Percentiles rank a stretch among this genome's conserved stretches.
Evolutionary conservation across 2,888 invertebrate genomes (phyloP).

Genomic region (Drosophila quasianomalipes): DNA sequence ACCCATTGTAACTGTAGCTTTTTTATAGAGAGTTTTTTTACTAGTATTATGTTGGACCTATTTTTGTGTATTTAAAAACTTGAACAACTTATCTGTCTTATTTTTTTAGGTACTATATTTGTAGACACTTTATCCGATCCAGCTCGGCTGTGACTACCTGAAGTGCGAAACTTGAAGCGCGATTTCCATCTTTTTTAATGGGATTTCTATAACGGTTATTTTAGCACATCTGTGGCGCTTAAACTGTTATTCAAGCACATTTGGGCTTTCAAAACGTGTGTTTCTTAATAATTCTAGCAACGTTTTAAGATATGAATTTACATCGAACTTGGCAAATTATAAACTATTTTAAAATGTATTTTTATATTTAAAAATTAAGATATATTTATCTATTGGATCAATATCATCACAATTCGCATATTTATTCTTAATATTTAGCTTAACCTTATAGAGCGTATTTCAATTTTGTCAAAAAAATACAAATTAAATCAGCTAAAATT

Average conservation of each 20-base stretch:
- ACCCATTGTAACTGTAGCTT: not conserved
- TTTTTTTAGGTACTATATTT: slow-evolving; percentile 25
- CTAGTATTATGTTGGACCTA: slow-evolving; percentile 6
- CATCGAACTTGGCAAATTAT: not conserved
- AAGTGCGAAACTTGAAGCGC: not conserved
- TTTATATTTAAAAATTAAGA: not conserved
- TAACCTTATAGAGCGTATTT: not conserved
- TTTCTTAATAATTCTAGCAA: not conserved
- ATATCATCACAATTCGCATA: slow-evolving; percentile 3
- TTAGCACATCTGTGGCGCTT: not conserved
- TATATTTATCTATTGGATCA: not conserved
- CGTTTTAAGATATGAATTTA: not conserved
- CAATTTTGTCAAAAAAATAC: not conserved
- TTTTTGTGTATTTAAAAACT: slow-evolving; percentile 3
- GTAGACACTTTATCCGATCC: not conserved
- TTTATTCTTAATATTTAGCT: not conserved
- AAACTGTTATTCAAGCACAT: not conserved
- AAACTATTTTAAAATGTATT: not conserved
- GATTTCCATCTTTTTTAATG: not conserved
- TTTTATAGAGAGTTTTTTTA: not conserved
- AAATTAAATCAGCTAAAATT: not conserved
- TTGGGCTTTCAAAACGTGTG: not conserved
- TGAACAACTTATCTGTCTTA: slow-evolving; percentile 16
- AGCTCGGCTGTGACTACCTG: slow-evolving; percentile 2
- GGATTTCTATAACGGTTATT: not conserved